Percentiles rank a stretch among this genome's conserved stretches.
These are phyloP conservation scores for Eulithis testata DNA, from an alignment of 2,888 invertebrate species.

Conservation along the genomic window DNA sequence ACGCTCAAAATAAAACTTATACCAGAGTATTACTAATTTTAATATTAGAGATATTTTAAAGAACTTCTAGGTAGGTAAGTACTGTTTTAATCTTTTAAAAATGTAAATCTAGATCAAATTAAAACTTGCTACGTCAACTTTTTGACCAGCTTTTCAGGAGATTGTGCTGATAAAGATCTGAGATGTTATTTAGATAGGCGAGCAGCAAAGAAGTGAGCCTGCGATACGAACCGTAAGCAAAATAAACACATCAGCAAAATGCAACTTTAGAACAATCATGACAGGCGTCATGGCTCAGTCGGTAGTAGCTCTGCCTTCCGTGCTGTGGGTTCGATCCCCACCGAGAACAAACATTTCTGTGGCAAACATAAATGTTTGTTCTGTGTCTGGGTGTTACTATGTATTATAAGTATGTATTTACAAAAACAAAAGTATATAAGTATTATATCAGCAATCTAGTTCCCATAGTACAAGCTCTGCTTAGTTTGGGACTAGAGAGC, in stretches of 20 bases:
- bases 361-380: too few species aligned
- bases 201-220: slow-evolving; percentile 1
- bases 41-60: too few species aligned
- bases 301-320: too few species aligned
- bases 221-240: slow-evolving; percentile 18
- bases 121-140: slow-evolving; percentile 20
- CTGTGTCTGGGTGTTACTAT: too few species aligned
- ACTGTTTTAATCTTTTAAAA: slow-evolving; percentile 25
- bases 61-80: not conserved
- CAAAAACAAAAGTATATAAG: too few species aligned
- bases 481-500: too few species aligned
- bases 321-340: too few species aligned
- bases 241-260: not conserved
- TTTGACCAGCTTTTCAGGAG: slow-evolving; percentile 22
- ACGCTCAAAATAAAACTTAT: not conserved
- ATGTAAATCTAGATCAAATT: slow-evolving; percentile 24
- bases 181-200: slow-evolving; percentile 25
- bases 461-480: too few species aligned
- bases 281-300: too few species aligned
- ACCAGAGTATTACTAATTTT: not conserved
- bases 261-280: not conserved
- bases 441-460: too few species aligned
- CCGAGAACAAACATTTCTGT: too few species aligned
- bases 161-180: slow-evolving; percentile 25
- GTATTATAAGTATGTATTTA: too few species aligned